Evolutionary conservation across 2,113 vertebrate genomes (phyloP).

Genomic region (Pithys albifrons): DNA sequence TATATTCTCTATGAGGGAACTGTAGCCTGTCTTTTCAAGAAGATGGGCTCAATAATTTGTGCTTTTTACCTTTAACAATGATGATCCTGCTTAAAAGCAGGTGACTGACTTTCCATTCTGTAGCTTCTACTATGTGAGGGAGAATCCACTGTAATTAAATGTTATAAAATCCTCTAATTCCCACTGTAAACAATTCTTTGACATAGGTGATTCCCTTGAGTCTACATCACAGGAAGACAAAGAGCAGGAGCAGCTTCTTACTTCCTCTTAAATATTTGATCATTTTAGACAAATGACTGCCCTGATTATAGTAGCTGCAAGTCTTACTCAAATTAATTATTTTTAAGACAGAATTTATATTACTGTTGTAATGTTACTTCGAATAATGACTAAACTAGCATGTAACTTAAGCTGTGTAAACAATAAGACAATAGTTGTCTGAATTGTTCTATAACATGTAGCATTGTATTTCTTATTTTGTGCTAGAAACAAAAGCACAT

Average conservation of each 20-base stretch:
- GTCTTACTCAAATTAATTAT: neutral
- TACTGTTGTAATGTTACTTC: neutral
- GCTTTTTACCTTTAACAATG: neutral
- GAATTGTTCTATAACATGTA: conserved; percentile 22
- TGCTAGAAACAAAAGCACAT: conserved; percentile 3
- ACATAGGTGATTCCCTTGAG: neutral
- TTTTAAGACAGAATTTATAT: neutral
- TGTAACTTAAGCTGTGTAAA: neutral
- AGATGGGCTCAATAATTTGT: neutral
- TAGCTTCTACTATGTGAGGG: neutral
- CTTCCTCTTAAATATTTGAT: conserved; percentile 20
- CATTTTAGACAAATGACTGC: conserved; percentile 8
- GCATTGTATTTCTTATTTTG: neutral
- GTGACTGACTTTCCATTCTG: conserved; percentile 13
- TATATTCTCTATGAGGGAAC: neutral
- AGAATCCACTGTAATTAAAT: conserved; percentile 45
- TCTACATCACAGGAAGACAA: conserved; percentile 10
- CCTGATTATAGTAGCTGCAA: neutral
- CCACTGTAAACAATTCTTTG: neutral
- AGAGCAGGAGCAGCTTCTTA: neutral
- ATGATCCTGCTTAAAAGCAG: conserved; percentile 35
- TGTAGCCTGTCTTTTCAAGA: neutral
- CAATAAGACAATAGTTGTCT: neutral
- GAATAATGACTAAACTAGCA: neutral
- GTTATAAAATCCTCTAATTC: conserved; percentile 36